phyloP scores from a whole-genome alignment of 2,113 vertebrate species.

The Apteryx mantelli region DNA sequence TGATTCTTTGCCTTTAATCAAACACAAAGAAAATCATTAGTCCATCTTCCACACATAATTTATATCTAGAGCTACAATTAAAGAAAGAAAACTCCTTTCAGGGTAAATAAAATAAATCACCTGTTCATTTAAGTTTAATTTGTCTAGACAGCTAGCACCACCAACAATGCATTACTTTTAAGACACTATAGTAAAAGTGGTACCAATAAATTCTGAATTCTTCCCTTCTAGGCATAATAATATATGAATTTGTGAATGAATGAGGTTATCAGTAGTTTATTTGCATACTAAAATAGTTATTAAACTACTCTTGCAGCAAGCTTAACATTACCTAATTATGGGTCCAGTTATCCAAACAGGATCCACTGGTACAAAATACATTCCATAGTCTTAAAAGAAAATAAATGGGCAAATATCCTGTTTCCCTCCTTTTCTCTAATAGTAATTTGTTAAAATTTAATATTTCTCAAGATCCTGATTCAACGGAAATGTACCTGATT shows the following conservation, averaged over 20 bases:
- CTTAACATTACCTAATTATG: background rate
- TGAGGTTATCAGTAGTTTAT: background rate
- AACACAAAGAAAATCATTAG: conserved; percentile 47
- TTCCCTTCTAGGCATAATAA: background rate
- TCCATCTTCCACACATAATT: background rate
- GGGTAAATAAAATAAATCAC: conserved; percentile 43
- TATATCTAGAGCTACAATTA: conserved; percentile 36
- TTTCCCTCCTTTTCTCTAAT: background rate
- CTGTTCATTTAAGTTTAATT: background rate
- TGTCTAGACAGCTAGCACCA: background rate
- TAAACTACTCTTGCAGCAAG: background rate
- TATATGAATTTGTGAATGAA: background rate
- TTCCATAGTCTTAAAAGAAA: background rate
- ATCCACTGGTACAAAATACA: background rate
- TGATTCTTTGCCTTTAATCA: conserved; percentile 52
- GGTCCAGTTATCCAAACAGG: background rate
- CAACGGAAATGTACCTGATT: background rate
- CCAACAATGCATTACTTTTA: background rate
- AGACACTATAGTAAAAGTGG: background rate
- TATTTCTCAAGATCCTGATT: background rate
- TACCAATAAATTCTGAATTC: background rate
- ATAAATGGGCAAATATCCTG: background rate
- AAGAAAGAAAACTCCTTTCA: conserved; percentile 19
- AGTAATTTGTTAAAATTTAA: background rate
- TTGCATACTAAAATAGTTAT: conserved; percentile 27